These are phyloP conservation scores for Sorex araneus DNA, from an alignment of 2,113 vertebrate genomes.

Conservation along the genomic window DNA sequence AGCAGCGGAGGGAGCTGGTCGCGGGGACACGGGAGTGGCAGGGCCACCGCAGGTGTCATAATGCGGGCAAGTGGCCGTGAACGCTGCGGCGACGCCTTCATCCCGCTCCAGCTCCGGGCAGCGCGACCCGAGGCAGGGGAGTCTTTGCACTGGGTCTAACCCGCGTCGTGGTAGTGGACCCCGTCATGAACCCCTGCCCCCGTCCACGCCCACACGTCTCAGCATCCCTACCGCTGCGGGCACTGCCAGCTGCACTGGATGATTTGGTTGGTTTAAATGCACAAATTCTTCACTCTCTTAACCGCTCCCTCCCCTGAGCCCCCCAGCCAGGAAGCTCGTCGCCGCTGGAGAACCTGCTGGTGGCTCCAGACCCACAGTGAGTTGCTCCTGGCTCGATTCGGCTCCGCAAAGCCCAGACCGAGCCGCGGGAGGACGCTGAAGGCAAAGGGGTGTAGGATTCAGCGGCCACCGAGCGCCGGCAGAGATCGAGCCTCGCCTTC, in stretches of 20 bases:
- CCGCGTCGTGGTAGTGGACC: neutral
- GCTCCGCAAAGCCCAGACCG: neutral
- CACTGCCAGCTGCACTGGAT: neutral
- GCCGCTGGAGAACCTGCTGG: neutral
- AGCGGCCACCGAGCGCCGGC: neutral
- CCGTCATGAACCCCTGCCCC: neutral
- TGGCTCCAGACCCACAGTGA: neutral
- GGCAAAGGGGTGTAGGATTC: neutral
- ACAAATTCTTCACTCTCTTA: neutral
- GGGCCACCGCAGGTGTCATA: neutral
- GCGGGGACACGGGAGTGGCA: neutral
- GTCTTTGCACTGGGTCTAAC: neutral
- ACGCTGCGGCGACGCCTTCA: slow-evolving; percentile 14
- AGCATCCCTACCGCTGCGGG: neutral
- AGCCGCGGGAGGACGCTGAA: slow-evolving; percentile 55
- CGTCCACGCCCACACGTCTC: neutral
- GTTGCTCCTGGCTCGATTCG: neutral
- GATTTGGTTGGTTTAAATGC: neutral
- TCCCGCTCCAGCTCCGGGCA: neutral
- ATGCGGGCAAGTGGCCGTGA: slow-evolving; percentile 53
- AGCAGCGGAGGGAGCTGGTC: neutral
- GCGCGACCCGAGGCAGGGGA: neutral
- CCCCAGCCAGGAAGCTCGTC: neutral
- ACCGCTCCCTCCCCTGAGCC: neutral
- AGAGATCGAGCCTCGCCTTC: neutral